Base-by-base conservation (phyloP, 2,888 invertebrate genomes). In the Mimas tiliae region DNA sequence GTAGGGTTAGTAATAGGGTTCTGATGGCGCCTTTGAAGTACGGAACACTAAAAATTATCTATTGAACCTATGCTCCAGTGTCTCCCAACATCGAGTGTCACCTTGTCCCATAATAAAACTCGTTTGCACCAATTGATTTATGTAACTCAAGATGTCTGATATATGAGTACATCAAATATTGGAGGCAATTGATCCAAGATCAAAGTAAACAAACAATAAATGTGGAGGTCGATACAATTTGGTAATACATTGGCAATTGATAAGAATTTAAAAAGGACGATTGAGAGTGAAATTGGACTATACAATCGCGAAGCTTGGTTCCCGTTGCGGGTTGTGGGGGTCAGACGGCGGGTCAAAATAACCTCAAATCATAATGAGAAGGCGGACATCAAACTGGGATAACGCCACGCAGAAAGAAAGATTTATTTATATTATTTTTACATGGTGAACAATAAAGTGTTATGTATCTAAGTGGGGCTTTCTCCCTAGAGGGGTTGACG, bases 91-190 rank as follows among this genome's bases (percentile, higher is more conserved):
- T 45, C 12, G 1, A 50, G 38, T 42, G 58, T 58, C 58, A 58
- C 58, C 58, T 58, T 58, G 42, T 38, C 38, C 12, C 12, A 58
- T 16, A 58, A 58, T 58, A 58, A 42, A 58, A 58, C 38, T 38
- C 16, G 38, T 58, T 58, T 42, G 58, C 38, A 42, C 38, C 58
- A 58, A 58, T 58, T 33, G 27, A 53, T 38, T 52, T 12, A 14
- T 38, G 42, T 58, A 42, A 58, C 58, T 38, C 58, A 42, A 58
- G 58, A 58, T 38, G 38, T 58, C 58, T 42, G 38, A 38, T 12
- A 12, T 51, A 6, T 33, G 38, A 50, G 50, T 19, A 48, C 55
- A 19, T 38, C 55, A 34, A 58, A 42, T 38, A 58, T 58, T 58
- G 55, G 19, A 58, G 8, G 19, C 58, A 58, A 58, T 38, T 58